Percentiles rank a stretch among this genome's conserved stretches.
Evolutionary conservation across 2,797 vertebrate genomes (phyloP).

Genomic region (Rhinophrynus dorsalis): DNA sequence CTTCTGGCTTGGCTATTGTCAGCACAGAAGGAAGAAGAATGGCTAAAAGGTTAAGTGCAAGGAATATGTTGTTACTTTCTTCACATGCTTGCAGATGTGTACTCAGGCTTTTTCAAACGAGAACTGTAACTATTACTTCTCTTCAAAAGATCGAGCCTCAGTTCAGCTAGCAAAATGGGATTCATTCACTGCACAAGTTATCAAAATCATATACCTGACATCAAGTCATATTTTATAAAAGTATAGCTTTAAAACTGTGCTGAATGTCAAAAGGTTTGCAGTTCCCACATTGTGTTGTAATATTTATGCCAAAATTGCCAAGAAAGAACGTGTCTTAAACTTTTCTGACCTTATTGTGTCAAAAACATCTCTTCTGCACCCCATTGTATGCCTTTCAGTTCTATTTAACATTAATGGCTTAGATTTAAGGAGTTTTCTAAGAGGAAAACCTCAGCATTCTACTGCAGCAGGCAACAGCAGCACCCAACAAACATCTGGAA

Average conservation of each 20-base stretch:
- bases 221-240: conserved; percentile 73
- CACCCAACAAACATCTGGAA: conserved; percentile 56
- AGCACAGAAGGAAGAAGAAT: conserved; percentile 39
- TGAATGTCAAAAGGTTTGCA: conserved; percentile 62
- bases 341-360: conserved; percentile 72
- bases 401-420: conserved; percentile 61
- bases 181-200: conserved; percentile 69
- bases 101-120: conserved; percentile 14
- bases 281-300: conserved; percentile 63
- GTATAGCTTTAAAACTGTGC: conserved; percentile 66
- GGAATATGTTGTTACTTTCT: conserved; percentile 25
- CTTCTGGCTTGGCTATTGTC: conserved; percentile 37
- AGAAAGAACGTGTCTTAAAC: conserved; percentile 69
- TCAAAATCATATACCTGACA: conserved; percentile 73
- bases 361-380: conserved; percentile 67
- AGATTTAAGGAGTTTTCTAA: conserved; percentile 65
- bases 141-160: conserved; percentile 59
- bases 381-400: conserved; percentile 60
- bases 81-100: conserved; percentile 29
- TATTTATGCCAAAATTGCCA: conserved; percentile 68
- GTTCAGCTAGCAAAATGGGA: conserved; percentile 59
- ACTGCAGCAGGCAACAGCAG: conserved; percentile 47
- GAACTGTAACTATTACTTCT: conserved; percentile 56
- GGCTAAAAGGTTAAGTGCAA: conserved; percentile 33
- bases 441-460: conserved; percentile 59